Evolutionary conservation across 1,140 invertebrate genomes (phyloP), one percentile per base, ranked within the genome.

Genomic region (Macrocentrus cingulum): DNA sequence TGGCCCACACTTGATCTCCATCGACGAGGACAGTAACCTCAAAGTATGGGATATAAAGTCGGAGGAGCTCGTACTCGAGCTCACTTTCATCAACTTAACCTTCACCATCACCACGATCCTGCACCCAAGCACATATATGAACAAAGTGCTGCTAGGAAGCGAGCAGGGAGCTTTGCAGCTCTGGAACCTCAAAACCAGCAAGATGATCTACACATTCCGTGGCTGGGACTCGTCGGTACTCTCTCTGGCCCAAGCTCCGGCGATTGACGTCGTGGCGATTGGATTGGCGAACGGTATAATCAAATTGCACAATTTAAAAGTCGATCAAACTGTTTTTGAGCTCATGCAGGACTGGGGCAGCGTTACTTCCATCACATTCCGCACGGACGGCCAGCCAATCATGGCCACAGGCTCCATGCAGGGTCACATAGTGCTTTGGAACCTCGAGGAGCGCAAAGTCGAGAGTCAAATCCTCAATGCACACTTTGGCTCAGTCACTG

Each of bases 141-240:
- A 99, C 73, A 99, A 98, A 81, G 85, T 98, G 44, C 73, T 99
- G n/a, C 76, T 99, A 44, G 96, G 91, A 9, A 96, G 93, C 65
- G 82, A 88, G 50, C 92, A 98, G 76, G 97, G 96, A 0, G 73
- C 81, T 32, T 62, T 99, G 56, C 92, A 97, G 66, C 75, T 98
- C 42, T 95, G 94, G 91, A 99, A 98, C 80, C 79, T 98, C 2
- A 88, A 88, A 52, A 86, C 86, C 63, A 82, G 85, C 49, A 91
- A 89, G 69, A 80, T 91, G 59, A 82, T 98, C 45, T 89, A 91
- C 70, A 86, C 85, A 0, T 95, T 98, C 71, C 79, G 83, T 60
- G 91, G 91, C 0, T 97, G 92, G 89, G 74, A 81, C 1, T 83
- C 82, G 8, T 53, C 82, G 5, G 82, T 98, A 11, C 88, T 81